Percentiles rank a stretch among this genome's conserved stretches.
Evolutionary conservation across 2,113 vertebrate genomes (phyloP).

Genomic region (Lophura nycthemera): DNA sequence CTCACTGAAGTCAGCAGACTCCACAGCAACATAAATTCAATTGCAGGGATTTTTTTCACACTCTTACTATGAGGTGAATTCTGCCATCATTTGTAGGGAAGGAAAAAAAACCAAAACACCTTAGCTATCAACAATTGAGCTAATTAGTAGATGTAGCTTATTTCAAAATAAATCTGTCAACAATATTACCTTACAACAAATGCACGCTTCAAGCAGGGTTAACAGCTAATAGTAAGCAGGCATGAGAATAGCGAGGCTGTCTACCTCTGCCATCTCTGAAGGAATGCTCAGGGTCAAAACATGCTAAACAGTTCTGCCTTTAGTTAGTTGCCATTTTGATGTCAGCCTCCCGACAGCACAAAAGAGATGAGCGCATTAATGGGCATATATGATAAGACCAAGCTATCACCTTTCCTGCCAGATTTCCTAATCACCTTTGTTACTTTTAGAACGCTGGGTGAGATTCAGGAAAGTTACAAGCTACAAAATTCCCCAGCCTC

Average conservation of each 20-base stretch:
- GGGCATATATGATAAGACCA: conserved; percentile 34
- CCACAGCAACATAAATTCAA: neutral
- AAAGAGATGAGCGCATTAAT: conserved; percentile 47
- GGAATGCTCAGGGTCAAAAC: conserved; percentile 62
- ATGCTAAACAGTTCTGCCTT: conserved; percentile 51
- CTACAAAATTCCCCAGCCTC: neutral
- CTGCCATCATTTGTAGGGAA: neutral
- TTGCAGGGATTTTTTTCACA: neutral
- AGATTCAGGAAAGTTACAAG: conserved; percentile 7
- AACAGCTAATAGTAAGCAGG: conserved; percentile 62
- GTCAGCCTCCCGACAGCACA: conserved; percentile 51
- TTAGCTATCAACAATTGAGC: neutral
- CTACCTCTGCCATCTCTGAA: conserved; percentile 57
- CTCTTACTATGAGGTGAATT: neutral
- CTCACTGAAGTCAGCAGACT: neutral
- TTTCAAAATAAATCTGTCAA: conserved; percentile 14
- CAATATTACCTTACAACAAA: neutral
- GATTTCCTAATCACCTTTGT: conserved; percentile 28
- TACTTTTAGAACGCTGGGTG: neutral
- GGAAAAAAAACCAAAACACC: neutral
- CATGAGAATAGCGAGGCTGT: conserved; percentile 45
- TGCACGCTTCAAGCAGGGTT: conserved; percentile 20
- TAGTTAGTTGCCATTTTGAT: conserved; percentile 78
- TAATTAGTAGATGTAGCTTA: conserved; percentile 7
- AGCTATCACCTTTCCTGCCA: conserved; percentile 28